phyloP scores from a whole-genome alignment of 2,888 invertebrate genomes.

The Deilephila elpenor region DNA sequence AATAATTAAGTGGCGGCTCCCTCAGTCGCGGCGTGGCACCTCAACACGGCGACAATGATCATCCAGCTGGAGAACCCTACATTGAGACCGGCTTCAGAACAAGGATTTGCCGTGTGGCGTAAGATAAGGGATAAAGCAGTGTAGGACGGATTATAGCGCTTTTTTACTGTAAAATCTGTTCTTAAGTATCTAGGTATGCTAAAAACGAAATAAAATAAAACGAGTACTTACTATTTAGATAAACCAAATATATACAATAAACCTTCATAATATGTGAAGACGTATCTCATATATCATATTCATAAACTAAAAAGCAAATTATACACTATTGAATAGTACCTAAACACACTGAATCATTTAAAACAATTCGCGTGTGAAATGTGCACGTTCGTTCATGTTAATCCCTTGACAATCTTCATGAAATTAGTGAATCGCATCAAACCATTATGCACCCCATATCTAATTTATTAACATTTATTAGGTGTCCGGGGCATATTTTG shows the following conservation, averaged over 20 bases:
- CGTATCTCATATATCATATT: neutral
- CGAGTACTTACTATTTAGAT: too few species aligned
- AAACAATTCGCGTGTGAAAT: neutral
- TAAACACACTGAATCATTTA: neutral
- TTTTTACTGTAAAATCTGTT: too few species aligned
- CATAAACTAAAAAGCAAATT: neutral
- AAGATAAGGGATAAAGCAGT: slow-evolving; percentile 34
- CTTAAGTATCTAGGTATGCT: too few species aligned
- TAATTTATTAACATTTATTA: slow-evolving; percentile 1
- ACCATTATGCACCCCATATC: slow-evolving; percentile 12
- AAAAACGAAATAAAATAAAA: too few species aligned
- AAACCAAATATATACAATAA: too few species aligned
- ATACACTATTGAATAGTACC: neutral
- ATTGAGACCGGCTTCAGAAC: slow-evolving; percentile 56
- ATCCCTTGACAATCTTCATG: slow-evolving; percentile 1
- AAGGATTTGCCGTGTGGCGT: slow-evolving; percentile 52
- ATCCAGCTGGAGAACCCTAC: slow-evolving; percentile 70
- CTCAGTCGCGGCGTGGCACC: slow-evolving; percentile 50
- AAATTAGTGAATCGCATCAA: slow-evolving; percentile 5
- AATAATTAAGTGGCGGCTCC: slow-evolving; percentile 66
- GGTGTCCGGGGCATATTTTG: neutral
- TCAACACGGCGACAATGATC: slow-evolving; percentile 65
- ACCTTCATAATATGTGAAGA: too few species aligned
- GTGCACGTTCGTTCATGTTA: neutral
- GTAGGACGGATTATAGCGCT: neutral